Evolutionary conservation across 2,888 invertebrate genomes (phyloP).

Genomic region (Phaedon cochleariae): DNA sequence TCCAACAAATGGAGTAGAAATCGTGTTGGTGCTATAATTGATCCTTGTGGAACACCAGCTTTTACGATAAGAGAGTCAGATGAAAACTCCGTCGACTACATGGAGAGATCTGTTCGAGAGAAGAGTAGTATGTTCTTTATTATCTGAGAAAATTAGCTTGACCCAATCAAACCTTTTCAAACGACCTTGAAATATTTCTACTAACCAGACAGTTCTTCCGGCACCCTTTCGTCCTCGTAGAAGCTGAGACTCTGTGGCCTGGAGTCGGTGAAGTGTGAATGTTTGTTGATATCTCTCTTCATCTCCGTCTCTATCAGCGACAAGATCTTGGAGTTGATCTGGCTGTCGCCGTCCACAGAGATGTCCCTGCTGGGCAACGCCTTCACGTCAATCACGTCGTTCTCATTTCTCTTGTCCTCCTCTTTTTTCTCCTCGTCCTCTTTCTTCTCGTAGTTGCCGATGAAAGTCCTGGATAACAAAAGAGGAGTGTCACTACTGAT

Average conservation of each 20-base stretch:
- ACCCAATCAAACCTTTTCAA: too few species aligned
- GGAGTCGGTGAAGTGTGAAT: constrained; percentile 61
- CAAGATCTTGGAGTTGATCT: constrained; percentile 65
- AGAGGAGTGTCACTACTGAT: too few species aligned
- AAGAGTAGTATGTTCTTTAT: too few species aligned
- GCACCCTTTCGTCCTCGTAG: constrained; percentile 62
- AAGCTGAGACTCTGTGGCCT: constrained; percentile 62
- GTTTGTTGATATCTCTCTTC: constrained; percentile 59
- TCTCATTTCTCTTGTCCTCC: constrained; percentile 13
- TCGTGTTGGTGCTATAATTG: too few species aligned
- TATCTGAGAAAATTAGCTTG: too few species aligned
- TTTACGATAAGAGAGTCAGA: too few species aligned
- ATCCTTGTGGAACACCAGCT: too few species aligned
- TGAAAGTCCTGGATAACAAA: neutral
- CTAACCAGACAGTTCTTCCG: constrained; percentile 60
- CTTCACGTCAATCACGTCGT: constrained; percentile 51
- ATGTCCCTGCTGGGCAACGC: constrained; percentile 56
- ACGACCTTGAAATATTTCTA: neutral
- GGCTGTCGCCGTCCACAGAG: constrained; percentile 67
- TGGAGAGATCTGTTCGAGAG: too few species aligned
- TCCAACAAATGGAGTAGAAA: too few species aligned
- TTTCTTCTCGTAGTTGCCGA: neutral
- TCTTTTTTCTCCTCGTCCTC: neutral
- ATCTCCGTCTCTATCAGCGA: constrained; percentile 60
- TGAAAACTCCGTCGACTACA: too few species aligned